These are phyloP conservation scores for Cotesia glomerata DNA, from an alignment of 1,140 invertebrate genomes.

Conservation along the genomic window DNA sequence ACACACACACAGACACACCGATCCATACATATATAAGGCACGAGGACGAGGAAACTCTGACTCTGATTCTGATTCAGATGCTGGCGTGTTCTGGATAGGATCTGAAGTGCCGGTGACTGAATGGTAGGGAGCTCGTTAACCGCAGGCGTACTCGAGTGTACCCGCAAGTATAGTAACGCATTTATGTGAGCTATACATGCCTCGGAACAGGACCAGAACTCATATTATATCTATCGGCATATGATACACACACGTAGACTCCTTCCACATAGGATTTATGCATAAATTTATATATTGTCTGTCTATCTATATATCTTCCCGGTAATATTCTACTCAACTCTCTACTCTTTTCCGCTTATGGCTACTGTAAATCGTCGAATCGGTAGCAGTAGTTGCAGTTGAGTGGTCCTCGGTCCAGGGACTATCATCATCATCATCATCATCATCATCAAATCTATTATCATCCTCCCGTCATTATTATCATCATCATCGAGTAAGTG, in stretches of 20 bases:
- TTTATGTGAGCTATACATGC: background rate
- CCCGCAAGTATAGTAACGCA: slow-evolving; percentile 3
- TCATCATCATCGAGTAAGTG: background rate
- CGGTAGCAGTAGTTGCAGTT: background rate
- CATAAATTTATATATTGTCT: no score
- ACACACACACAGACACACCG: no score
- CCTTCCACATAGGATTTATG: no score
- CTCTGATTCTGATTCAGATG: background rate
- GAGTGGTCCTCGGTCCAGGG: background rate
- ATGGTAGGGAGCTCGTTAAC: slow-evolving; percentile 1
- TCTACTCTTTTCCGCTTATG: no score
- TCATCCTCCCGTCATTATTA: background rate
- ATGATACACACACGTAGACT: no score
- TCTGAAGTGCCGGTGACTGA: background rate
- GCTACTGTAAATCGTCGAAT: no score
- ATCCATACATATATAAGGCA: no score
- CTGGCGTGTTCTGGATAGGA: background rate
- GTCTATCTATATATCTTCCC: no score
- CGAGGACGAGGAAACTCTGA: background rate
- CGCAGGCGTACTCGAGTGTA: slow-evolving; percentile 5
- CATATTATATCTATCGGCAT: no score
- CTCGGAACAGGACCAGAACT: no score
- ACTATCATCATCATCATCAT: background rate
- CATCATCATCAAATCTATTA: no score
- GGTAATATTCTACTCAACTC: no score